phyloP scores from a whole-genome alignment of 1,140 invertebrate genomes.

The Drosophila melanica region DNA sequence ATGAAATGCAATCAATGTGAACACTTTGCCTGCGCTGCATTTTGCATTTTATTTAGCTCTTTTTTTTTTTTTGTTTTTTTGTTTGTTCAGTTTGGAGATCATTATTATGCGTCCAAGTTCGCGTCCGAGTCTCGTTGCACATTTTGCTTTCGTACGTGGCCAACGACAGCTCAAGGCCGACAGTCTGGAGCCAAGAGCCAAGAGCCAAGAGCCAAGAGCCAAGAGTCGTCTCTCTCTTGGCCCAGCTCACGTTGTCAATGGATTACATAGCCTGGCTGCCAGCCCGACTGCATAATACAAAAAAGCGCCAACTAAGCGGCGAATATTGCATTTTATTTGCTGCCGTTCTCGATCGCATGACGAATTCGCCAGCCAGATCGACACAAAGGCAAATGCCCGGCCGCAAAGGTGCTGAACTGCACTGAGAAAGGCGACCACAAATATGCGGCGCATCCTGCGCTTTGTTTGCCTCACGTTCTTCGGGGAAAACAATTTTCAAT shows the following conservation, averaged over 20 bases:
- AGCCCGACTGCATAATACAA: constrained; percentile 46
- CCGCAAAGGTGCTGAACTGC: constrained; percentile 20
- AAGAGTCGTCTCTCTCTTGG: background rate
- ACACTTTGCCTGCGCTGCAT: constrained; percentile 45
- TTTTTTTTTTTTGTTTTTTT: constrained; percentile 2
- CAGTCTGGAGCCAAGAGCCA: constrained; percentile 59
- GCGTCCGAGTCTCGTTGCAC: constrained; percentile 44
- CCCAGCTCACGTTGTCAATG: constrained; percentile 25
- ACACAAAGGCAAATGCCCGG: constrained; percentile 48
- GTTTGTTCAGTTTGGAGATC: constrained; percentile 33
- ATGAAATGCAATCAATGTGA: constrained; percentile 75
- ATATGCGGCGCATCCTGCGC: constrained; percentile 63
- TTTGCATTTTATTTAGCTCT: constrained; percentile 3
- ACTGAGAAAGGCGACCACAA: constrained; percentile 70
- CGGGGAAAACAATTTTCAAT: constrained; percentile 63
- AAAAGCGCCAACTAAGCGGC: constrained; percentile 77
- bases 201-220: constrained; percentile 42
- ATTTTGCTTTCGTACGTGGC: constrained; percentile 77
- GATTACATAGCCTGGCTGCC: constrained; percentile 15
- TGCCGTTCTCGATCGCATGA: constrained; percentile 60
- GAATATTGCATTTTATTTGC: constrained; percentile 51
- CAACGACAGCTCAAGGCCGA: constrained; percentile 74
- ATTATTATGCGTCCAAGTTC: constrained; percentile 75
- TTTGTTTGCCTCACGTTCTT: constrained; percentile 62
- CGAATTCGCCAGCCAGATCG: constrained; percentile 58